phyloP scores from a whole-genome alignment of 2,797 vertebrate species.

The Kryptopterus vitreolus region DNA sequence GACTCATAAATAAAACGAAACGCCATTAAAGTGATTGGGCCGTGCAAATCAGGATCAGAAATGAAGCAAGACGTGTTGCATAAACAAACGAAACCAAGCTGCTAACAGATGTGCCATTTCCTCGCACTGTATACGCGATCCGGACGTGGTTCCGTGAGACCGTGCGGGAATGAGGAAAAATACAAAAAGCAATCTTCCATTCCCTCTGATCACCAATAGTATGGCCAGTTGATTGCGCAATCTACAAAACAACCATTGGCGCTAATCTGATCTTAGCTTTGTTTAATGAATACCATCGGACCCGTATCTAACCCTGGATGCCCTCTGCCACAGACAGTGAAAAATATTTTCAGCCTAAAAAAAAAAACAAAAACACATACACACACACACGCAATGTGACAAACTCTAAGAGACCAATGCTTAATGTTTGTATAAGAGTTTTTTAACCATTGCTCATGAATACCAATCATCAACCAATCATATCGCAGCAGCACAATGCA shows the following conservation, averaged over 20 bases:
- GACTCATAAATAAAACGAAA: neutral
- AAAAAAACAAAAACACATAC: neutral
- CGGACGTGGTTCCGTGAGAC: neutral
- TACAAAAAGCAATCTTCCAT: neutral
- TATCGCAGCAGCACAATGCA: neutral
- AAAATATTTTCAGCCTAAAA: neutral
- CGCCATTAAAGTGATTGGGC: neutral
- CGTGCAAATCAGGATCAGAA: neutral
- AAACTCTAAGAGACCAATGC: neutral
- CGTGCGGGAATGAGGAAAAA: neutral
- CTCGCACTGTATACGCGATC: neutral
- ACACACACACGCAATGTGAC: neutral
- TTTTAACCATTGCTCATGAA: neutral
- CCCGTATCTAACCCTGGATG: neutral
- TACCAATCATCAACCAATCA: neutral
- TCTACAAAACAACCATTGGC: neutral
- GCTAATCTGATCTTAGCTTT: neutral
- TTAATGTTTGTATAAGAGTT: too few species aligned
- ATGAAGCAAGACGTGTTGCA: neutral
- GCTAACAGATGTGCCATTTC: neutral
- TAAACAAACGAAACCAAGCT: neutral
- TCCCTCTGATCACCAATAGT: neutral
- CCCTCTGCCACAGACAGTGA: neutral
- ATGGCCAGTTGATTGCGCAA: neutral
- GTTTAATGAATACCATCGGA: neutral